Percentiles rank a stretch among this genome's conserved stretches.
Evolutionary conservation across 2,888 invertebrate genomes (phyloP).

Genomic region (Callimorpha dominula): DNA sequence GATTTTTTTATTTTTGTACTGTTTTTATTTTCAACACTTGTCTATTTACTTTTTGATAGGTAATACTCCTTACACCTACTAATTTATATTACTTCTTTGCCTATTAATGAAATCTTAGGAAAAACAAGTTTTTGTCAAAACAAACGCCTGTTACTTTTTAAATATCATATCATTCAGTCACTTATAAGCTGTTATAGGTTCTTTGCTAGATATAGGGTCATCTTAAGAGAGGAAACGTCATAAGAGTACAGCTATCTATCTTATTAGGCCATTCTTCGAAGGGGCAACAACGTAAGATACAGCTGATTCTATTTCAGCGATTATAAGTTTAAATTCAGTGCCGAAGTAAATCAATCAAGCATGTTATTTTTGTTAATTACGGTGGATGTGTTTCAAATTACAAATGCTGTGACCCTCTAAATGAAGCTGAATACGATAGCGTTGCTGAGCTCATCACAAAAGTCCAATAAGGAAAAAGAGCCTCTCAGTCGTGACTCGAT

Average conservation of each 20-base stretch:
- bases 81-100: background rate
- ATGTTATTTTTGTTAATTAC: conserved; percentile 8
- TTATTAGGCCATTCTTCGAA: background rate
- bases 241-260: background rate
- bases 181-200: background rate
- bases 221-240: conserved; percentile 2
- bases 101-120: no score
- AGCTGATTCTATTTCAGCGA: background rate
- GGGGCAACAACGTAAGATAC: background rate
- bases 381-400: background rate
- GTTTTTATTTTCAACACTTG: conserved; percentile 31
- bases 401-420: background rate
- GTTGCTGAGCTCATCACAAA: conserved; percentile 7
- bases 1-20: conserved; percentile 32
- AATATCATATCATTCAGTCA: conserved; percentile 12
- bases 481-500: conserved; percentile 3
- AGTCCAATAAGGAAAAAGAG: conserved; percentile 17
- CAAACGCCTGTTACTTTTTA: background rate
- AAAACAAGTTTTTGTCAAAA: background rate
- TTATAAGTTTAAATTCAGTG: no score
- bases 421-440: conserved; percentile 2
- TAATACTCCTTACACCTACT: background rate
- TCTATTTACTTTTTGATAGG: conserved; percentile 24
- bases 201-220: background rate
- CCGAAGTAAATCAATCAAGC: background rate